These are phyloP conservation scores for Lutraria rhynchaena DNA, from an alignment of 1,140 invertebrate species.

Conservation along the genomic window DNA sequence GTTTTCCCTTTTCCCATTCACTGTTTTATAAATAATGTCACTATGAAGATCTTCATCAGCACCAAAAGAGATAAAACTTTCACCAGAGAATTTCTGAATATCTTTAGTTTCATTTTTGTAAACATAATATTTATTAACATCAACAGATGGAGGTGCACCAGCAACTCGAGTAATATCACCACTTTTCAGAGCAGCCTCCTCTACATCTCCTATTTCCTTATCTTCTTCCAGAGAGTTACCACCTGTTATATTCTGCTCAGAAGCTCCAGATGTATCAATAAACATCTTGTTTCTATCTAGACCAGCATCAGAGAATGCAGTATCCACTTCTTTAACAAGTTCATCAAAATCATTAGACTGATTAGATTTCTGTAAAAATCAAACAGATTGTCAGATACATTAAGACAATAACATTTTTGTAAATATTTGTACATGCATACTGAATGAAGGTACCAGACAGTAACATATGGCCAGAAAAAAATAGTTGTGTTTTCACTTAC, in stretches of 20 bases:
- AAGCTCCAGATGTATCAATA: background rate
- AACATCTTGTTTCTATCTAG: background rate
- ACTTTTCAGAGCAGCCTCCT: background rate
- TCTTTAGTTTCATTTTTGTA: background rate
- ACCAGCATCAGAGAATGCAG: background rate
- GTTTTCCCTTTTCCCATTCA: background rate
- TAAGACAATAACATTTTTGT: background rate
- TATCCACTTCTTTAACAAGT: background rate
- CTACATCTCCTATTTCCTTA: background rate
- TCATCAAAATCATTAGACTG: constrained; percentile 11
- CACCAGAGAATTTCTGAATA: background rate
- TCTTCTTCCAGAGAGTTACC: background rate
- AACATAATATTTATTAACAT: constrained; percentile 10
- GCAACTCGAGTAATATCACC: background rate
- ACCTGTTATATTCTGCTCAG: background rate
- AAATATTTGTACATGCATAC: too few species aligned
- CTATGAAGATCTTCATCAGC: background rate
- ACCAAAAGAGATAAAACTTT: constrained; percentile 24
- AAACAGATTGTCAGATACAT: background rate
- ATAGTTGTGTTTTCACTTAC: background rate
- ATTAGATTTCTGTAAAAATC: constrained; percentile 6
- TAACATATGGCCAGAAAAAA: background rate
- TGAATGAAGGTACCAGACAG: background rate
- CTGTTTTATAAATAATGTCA: background rate
- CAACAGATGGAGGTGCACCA: background rate